Evolutionary conservation across 2,888 invertebrate species (phyloP), one percentile per base, ranked within the genome.

Genomic region (Amphipoea oculea): DNA sequence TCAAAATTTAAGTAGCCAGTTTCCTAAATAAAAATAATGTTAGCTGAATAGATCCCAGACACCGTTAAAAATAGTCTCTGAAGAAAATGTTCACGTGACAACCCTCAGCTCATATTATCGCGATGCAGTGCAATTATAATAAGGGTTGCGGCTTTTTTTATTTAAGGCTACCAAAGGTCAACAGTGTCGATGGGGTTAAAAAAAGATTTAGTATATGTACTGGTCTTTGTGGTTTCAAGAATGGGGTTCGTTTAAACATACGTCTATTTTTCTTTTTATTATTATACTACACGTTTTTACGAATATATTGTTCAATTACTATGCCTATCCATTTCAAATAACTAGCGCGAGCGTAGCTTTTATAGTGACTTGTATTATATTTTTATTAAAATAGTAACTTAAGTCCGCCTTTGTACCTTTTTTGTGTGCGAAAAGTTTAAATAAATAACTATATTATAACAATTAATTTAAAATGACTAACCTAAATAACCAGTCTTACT

Each of bases 181-280:
- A 66, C 40, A 65, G 12, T 51, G n/a, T 73, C 12, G 62, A 69
- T 57, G 20, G 42, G 77, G 69, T 79, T 72, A 68, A 69, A 79
- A 83, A 82, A 78, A 79, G 86, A 85, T 85, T 85, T 79, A 69
- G 5, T 62, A 36, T 23, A n/a, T 67, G 40, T 14, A 73, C 48
- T 68, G 7, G 45, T 29, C 51, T 48, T 65, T 51, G 51, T 4
- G 23, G 40, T 76, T 66, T 69, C 0, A 29, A 9, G 42, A 45
- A 71, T 12, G 5, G 54, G 75, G 65, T 62, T 12, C 51, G 20
- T 54, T 20, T 36, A 12, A 65, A 7, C 3, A 9, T 48, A 65
- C 1, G 20, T 20, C 12, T 20, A 5, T 17, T 7, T 62, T 62
- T 40, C 0, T 40, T 60, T 42, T 71, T 45, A 57, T 60, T 57